Evolutionary conservation across 2,888 invertebrate genomes (phyloP).

Genomic region (Poecilobothrus nobilitatus): DNA sequence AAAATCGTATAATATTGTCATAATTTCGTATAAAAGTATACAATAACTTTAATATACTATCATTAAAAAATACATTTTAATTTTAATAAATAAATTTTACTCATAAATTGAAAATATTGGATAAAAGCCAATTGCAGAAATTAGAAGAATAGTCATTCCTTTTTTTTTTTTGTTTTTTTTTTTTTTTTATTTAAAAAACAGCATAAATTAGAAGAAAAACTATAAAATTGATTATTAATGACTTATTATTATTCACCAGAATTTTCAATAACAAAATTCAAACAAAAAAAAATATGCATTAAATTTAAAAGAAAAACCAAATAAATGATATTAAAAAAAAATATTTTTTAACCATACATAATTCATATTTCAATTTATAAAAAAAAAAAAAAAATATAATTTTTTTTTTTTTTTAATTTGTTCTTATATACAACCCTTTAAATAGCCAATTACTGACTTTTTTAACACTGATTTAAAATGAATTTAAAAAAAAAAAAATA

Average conservation of each 20-base stretch:
- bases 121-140: no score
- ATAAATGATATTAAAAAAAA: constrained; percentile 4
- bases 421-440: neutral
- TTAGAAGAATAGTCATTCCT: no score
- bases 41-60: no score
- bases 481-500: neutral
- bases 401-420: constrained; percentile 2
- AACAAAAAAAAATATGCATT: neutral
- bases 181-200: no score
- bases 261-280: neutral
- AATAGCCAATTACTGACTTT: constrained; percentile 6
- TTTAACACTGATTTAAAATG: neutral
- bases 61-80: no score
- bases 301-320: neutral
- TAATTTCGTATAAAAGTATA: no score
- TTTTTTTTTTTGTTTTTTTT: no score
- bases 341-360: neutral
- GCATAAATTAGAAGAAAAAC: no score
- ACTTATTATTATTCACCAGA: neutral
- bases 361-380: neutral
- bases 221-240: no score
- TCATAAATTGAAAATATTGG: no score
- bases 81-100: no score
- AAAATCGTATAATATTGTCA: no score
- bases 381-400: neutral